Evolutionary conservation across 2,113 vertebrate genomes (phyloP).

Genomic region (Naja naja): DNA sequence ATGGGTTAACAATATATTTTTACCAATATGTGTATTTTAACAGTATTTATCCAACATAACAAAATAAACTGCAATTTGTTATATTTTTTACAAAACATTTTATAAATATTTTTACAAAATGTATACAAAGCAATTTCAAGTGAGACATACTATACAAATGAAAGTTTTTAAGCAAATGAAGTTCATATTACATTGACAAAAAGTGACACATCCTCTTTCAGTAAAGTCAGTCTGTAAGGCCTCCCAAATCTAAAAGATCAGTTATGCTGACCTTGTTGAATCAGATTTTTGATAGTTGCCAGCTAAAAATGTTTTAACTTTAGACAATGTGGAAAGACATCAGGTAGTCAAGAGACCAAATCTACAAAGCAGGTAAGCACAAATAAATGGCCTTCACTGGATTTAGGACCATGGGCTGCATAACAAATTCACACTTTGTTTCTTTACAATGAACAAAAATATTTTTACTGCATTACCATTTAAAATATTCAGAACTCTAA

Average conservation of each 20-base stretch:
- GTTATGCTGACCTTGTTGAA: conserved; percentile 71
- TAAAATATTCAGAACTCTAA: conserved; percentile 66
- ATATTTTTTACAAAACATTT: conserved; percentile 86
- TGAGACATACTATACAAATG: conserved; percentile 87
- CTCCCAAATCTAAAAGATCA: conserved; percentile 79
- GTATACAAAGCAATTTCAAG: conserved; percentile 90
- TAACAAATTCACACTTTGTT: conserved; percentile 66
- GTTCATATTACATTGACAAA: conserved; percentile 79
- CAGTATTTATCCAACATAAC: conserved; percentile 88
- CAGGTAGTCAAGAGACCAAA: conserved; percentile 68
- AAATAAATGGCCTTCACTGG: conserved; percentile 66
- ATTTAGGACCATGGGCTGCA: conserved; percentile 64
- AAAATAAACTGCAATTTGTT: conserved; percentile 90
- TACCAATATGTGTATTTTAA: conserved; percentile 82
- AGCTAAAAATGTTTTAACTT: conserved; percentile 76
- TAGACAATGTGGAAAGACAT: conserved; percentile 77
- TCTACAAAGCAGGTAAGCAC: conserved; percentile 69
- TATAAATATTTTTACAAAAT: conserved; percentile 92
- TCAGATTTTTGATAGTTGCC: conserved; percentile 75
- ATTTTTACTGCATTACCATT: conserved; percentile 67
- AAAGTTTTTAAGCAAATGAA: conserved; percentile 83
- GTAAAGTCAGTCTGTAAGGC: conserved; percentile 80
- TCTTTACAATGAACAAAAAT: conserved; percentile 60
- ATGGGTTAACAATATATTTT: conserved; percentile 82
- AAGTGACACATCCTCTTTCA: conserved; percentile 76